A percentile compares a stretch with the other conserved stretches of the same genome.
Evolutionary conservation across 2,113 vertebrate species (phyloP).

Genomic region (Arizona elegans): DNA sequence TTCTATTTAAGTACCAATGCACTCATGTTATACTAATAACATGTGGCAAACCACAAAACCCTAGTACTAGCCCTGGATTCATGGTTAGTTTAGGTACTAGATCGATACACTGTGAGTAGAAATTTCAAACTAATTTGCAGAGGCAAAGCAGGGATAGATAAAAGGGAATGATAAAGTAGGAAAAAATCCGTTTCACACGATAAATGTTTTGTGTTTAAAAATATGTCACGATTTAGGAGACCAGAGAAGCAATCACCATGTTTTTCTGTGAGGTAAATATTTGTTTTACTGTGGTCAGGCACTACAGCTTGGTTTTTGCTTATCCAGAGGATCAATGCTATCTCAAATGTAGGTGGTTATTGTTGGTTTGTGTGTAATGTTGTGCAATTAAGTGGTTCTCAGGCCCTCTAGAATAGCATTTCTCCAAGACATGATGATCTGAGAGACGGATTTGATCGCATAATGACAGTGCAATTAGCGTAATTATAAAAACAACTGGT

Average conservation of each 20-base stretch:
- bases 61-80: background rate
- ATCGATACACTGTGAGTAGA: background rate
- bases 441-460: background rate
- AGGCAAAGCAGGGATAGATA: background rate
- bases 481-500: slow-evolving; percentile 16
- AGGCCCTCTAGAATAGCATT: background rate
- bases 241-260: background rate
- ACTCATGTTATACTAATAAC: no score
- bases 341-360: background rate
- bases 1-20: no score
- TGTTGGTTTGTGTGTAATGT: background rate
- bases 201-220: slow-evolving; percentile 35
- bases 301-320: background rate
- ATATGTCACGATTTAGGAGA: background rate
- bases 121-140: background rate
- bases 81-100: background rate
- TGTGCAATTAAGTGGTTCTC: slow-evolving; percentile 23
- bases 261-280: slow-evolving; percentile 8
- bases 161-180: background rate
- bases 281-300: slow-evolving; percentile 12
- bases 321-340: background rate
- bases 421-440: background rate
- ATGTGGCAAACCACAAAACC: background rate
- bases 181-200: background rate
- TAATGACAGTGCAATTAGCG: slow-evolving; percentile 8